Percentiles rank a stretch among this genome's conserved stretches.
phyloP scores from a whole-genome alignment of 2,797 vertebrate species.

The Natrix natrix region DNA sequence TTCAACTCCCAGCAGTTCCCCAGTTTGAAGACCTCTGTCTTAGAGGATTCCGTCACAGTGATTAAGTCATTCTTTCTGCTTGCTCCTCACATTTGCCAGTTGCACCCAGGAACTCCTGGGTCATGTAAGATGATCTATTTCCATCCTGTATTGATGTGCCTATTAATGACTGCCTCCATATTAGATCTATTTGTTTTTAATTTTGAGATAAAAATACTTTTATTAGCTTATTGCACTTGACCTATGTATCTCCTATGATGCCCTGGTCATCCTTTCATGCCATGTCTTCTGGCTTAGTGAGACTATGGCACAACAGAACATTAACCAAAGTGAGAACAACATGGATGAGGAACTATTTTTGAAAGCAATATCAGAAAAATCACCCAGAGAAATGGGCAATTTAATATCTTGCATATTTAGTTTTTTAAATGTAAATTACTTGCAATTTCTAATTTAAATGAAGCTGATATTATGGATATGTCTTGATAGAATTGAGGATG shows the following conservation, averaged over 20 bases:
- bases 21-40: no score
- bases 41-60: background rate
- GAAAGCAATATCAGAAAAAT: background rate
- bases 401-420: background rate
- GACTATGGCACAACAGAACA: background rate
- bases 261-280: background rate
- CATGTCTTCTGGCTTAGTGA: background rate
- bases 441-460: background rate
- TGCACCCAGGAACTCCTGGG: background rate
- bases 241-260: background rate
- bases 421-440: background rate
- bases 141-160: background rate
- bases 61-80: background rate
- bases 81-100: background rate
- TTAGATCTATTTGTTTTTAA: background rate
- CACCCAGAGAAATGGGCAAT: slow-evolving; percentile 10
- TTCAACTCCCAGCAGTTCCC: no score
- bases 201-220: background rate
- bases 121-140: background rate
- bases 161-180: background rate
- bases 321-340: background rate
- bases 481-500: background rate
- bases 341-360: background rate
- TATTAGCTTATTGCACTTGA: background rate
- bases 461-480: background rate